These are phyloP conservation scores for Notechis scutatus DNA, from an alignment of 2,113 vertebrate species.

Conservation along the genomic window DNA sequence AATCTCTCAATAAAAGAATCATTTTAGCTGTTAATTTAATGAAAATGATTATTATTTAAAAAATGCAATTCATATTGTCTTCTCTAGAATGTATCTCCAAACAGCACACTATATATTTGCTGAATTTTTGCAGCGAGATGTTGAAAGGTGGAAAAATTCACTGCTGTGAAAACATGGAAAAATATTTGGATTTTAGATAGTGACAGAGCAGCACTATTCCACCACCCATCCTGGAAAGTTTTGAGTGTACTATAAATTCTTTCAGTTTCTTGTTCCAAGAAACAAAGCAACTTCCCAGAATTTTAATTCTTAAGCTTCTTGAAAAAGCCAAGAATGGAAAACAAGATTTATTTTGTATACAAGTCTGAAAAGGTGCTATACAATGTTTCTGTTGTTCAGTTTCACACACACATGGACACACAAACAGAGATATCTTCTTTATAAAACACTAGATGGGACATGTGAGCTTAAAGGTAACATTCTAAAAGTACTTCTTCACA, in stretches of 20 bases:
- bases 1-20: conserved; percentile 63
- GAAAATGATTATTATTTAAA: conserved; percentile 54
- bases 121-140: neutral
- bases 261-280: neutral
- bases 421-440: neutral
- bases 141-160: neutral
- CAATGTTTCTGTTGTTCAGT: neutral
- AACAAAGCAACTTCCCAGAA: neutral
- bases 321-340: neutral
- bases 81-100: neutral
- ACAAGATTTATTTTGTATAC: neutral
- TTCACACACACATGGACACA: neutral
- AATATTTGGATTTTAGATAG: neutral
- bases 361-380: neutral
- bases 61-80: neutral
- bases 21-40: conserved; percentile 67
- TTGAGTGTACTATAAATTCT: neutral
- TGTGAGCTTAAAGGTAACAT: neutral
- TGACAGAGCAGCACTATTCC: neutral
- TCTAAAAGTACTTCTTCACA: neutral
- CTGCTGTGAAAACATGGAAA: neutral
- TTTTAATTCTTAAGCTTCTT: neutral
- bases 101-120: neutral
- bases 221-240: neutral
- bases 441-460: neutral